Conservation (phyloP, 2,797 vertebrate species). For the Melopsittacus undulatus region DNA sequence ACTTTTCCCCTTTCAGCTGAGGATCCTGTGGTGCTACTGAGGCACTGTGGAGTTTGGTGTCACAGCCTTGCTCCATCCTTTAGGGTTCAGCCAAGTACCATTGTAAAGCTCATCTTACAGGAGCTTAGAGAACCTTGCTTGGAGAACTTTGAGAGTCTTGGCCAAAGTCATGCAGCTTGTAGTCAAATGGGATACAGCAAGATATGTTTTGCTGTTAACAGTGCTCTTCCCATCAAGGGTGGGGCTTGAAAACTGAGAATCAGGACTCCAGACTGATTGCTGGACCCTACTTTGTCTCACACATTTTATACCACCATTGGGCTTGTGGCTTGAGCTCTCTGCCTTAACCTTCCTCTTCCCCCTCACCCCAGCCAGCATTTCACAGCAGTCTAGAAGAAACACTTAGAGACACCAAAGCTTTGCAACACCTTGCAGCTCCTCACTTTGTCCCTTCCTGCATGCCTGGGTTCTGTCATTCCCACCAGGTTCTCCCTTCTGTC, state of each 20-base stretch:
- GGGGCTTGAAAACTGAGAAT: neutral
- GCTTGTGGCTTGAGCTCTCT: neutral
- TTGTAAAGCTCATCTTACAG: neutral
- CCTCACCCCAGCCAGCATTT: neutral
- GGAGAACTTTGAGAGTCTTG: neutral
- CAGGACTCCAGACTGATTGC: neutral
- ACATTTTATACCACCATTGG: neutral
- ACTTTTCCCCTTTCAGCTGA: neutral
- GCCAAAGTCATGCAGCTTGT: neutral
- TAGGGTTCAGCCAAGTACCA: neutral
- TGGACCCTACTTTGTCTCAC: fast-evolving
- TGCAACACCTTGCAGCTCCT: neutral
- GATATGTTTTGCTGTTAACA: neutral
- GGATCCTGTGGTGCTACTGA: neutral
- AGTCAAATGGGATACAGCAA: neutral
- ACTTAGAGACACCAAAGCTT: neutral
- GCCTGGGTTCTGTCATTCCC: neutral
- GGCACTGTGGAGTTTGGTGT: neutral
- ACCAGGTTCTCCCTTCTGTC: neutral
- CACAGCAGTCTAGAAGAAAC: neutral
- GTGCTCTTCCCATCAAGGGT: neutral
- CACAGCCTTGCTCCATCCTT: neutral
- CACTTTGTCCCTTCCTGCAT: neutral
- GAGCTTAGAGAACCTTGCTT: neutral
- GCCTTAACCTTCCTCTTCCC: neutral